Evolutionary conservation across 2,113 vertebrate genomes (phyloP).

Genomic region (Perca flavescens): DNA sequence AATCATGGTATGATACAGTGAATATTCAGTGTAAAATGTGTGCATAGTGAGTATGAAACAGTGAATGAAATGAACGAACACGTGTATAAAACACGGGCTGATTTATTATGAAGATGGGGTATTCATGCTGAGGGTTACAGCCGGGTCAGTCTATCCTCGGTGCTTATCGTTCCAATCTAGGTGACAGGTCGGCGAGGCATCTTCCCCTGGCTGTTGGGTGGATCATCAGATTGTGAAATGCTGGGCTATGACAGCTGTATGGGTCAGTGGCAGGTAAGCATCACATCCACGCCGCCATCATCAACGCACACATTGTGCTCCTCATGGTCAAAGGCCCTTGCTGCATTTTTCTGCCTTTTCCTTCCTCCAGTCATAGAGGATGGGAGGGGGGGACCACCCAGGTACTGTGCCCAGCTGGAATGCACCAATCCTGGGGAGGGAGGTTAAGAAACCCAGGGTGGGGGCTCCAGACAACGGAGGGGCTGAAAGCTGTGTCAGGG

Average conservation of each 20-base stretch:
- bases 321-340: slow-evolving; percentile 66
- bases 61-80: too few relatives aligned
- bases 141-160: slow-evolving; percentile 68
- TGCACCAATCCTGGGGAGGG: slow-evolving; percentile 68
- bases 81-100: neutral
- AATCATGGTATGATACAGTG: slow-evolving; percentile 48
- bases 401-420: slow-evolving; percentile 79
- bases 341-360: slow-evolving; percentile 78
- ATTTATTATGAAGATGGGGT: slow-evolving; percentile 8
- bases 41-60: neutral
- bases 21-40: neutral
- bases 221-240: slow-evolving; percentile 62
- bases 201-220: slow-evolving; percentile 63
- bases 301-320: slow-evolving; percentile 82
- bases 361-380: slow-evolving; percentile 59
- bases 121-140: slow-evolving; percentile 63
- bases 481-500: slow-evolving; percentile 78
- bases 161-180: slow-evolving; percentile 68
- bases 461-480: slow-evolving; percentile 63
- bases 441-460: slow-evolving; percentile 51
- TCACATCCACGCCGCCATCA: slow-evolving; percentile 72
- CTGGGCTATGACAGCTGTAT: slow-evolving; percentile 71
- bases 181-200: slow-evolving; percentile 66
- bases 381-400: slow-evolving; percentile 77
- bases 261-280: slow-evolving; percentile 77